phyloP scores from a whole-genome alignment of 2,888 invertebrate genomes.

The Mactromeris polynyma region DNA sequence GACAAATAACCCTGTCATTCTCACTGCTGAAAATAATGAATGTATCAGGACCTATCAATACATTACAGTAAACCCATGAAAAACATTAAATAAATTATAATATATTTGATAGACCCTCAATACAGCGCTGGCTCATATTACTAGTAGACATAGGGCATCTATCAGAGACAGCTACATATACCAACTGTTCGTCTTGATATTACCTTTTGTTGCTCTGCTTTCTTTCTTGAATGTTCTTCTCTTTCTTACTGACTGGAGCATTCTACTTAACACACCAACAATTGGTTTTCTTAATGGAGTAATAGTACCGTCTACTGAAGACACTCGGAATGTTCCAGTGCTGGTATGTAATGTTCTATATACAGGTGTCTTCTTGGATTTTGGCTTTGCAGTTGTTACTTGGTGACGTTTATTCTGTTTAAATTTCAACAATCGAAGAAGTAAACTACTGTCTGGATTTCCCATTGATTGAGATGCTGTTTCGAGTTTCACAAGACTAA shows the following conservation, averaged over 20 bases:
- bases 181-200: background rate
- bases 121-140: no score
- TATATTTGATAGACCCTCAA: no score
- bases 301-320: slow-evolving; percentile 3
- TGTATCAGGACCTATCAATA: no score
- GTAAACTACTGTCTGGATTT: background rate
- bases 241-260: background rate
- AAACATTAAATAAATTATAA: no score
- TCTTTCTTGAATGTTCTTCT: background rate
- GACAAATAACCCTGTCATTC: no score
- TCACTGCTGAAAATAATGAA: no score
- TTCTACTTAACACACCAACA: slow-evolving; percentile 8
- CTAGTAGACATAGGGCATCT: no score
- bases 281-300: background rate
- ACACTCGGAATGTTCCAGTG: slow-evolving; percentile 25
- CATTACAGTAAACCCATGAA: no score
- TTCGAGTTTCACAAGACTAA: background rate
- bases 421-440: background rate
- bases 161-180: no score
- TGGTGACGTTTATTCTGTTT: background rate
- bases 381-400: background rate
- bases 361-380: background rate
- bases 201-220: background rate
- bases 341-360: slow-evolving; percentile 27
- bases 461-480: background rate